These are phyloP conservation scores for Lithophane semibrunnea DNA, from an alignment of 2,888 invertebrate genomes.

Conservation along the genomic window DNA sequence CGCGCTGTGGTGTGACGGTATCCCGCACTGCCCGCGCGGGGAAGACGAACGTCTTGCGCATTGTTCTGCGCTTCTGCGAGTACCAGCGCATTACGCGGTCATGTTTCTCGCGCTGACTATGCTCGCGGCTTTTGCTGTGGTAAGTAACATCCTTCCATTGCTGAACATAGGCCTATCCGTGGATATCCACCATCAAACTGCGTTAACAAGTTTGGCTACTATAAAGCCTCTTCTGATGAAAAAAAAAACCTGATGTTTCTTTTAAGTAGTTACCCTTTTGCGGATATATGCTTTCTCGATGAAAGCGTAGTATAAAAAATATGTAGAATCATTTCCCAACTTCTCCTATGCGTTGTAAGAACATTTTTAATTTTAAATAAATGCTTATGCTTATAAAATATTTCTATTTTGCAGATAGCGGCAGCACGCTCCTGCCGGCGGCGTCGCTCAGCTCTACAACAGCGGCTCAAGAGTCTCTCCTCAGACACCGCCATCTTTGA, in stretches of 20 bases:
- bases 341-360: background rate
- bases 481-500: constrained; percentile 96
- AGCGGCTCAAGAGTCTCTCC: constrained; percentile 94
- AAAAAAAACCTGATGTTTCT: background rate
- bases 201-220: background rate
- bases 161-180: background rate
- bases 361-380: background rate
- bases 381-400: background rate
- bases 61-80: constrained; percentile 94
- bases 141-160: constrained; percentile 71
- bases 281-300: background rate
- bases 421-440: constrained; percentile 91
- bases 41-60: constrained; percentile 95
- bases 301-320: background rate
- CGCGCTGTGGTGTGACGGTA: constrained; percentile 95
- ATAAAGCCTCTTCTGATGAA: background rate
- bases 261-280: background rate
- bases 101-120: constrained; percentile 89
- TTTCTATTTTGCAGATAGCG: constrained; percentile 76
- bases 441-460: constrained; percentile 94
- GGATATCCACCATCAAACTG: too few relatives aligned
- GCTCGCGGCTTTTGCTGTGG: constrained; percentile 88
- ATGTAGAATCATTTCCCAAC: background rate
- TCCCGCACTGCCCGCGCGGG: constrained; percentile 94
- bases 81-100: constrained; percentile 94